Evolutionary conservation across 2,888 invertebrate species (phyloP).

Genomic region (Ennomos erosarius): DNA sequence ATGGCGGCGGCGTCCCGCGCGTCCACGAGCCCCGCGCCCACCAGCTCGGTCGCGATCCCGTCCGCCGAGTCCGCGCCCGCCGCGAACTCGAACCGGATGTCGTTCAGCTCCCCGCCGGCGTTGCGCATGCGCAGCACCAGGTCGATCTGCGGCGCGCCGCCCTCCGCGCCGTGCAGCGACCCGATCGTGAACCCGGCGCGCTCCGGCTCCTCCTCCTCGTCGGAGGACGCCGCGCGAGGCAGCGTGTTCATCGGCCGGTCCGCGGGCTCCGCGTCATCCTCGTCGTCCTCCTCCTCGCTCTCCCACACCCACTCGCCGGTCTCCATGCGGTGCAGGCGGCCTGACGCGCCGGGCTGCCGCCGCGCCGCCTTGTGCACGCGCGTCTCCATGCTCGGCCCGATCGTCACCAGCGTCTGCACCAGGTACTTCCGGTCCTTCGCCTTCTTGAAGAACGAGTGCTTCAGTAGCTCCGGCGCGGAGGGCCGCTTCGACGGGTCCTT

Average conservation of each 20-base stretch:
- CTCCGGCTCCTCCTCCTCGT: slow-evolving; percentile 77
- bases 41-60: slow-evolving; percentile 98
- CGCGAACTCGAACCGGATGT: slow-evolving; percentile 99
- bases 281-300: slow-evolving; percentile 94
- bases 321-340: slow-evolving; percentile 95
- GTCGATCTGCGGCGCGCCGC: slow-evolving; percentile 88
- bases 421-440: slow-evolving; percentile 97
- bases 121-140: slow-evolving; percentile 96
- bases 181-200: slow-evolving; percentile 38
- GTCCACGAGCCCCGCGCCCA: slow-evolving; percentile 98
- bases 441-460: slow-evolving; percentile 99
- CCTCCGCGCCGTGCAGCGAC: slow-evolving; percentile 44
- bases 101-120: slow-evolving; percentile 96
- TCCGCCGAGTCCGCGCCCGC: slow-evolving; percentile 96
- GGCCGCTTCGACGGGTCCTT: slow-evolving; percentile 98
- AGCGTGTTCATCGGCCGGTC: slow-evolving; percentile 87
- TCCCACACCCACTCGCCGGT: slow-evolving; percentile 99
- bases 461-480: slow-evolving; percentile 97
- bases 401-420: slow-evolving; percentile 93
- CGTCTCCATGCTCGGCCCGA: slow-evolving; percentile 95
- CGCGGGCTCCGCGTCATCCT: slow-evolving; percentile 79
- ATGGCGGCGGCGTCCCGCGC: slow-evolving; percentile 96
- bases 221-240: slow-evolving; percentile 85
- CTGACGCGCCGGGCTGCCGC: slow-evolving; percentile 94
- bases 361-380: slow-evolving; percentile 95